A percentile compares a stretch with the other conserved stretches of the same genome.
These are phyloP conservation scores for Tipula unca DNA, from an alignment of 2,888 invertebrate genomes.

Conservation along the genomic window DNA sequence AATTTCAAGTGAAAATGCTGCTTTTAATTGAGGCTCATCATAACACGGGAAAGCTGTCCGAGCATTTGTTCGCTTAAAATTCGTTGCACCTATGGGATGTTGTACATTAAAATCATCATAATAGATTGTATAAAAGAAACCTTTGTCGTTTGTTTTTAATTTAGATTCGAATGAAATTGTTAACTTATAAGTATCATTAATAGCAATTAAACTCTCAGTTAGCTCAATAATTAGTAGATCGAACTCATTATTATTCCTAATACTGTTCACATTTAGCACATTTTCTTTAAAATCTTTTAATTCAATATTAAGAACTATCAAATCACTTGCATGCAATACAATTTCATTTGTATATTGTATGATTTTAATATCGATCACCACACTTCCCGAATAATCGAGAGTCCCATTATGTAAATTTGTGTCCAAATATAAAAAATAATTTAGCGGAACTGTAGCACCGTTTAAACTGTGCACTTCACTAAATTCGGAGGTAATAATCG, in stretches of 20 bases:
- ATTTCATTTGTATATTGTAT: constrained; percentile 44
- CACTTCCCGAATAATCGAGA: constrained; percentile 38
- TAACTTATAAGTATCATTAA: constrained; percentile 36
- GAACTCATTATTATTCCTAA: background rate
- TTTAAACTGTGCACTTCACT: no score
- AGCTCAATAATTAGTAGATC: background rate
- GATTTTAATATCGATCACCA: constrained; percentile 43
- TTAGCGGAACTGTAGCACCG: constrained; percentile 45
- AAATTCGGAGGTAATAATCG: no score
- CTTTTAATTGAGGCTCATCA: constrained; percentile 64
- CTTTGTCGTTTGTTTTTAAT: constrained; percentile 50
- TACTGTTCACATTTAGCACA: no score
- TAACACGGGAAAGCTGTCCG: constrained; percentile 68
- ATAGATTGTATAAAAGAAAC: constrained; percentile 50
- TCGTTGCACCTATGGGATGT: constrained; percentile 50
- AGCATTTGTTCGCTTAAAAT: constrained; percentile 58
- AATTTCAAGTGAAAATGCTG: constrained; percentile 54
- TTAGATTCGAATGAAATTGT: constrained; percentile 46
- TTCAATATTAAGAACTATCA: constrained; percentile 36
- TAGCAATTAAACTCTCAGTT: background rate
- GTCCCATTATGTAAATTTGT: constrained; percentile 40
- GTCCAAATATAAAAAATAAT: constrained; percentile 45
- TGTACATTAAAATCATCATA: background rate
- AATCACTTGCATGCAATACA: constrained; percentile 47
- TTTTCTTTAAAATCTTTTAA: background rate